Base-by-base conservation (phyloP, 2,888 invertebrate species). In the Taphrorychus bicolor region DNA sequence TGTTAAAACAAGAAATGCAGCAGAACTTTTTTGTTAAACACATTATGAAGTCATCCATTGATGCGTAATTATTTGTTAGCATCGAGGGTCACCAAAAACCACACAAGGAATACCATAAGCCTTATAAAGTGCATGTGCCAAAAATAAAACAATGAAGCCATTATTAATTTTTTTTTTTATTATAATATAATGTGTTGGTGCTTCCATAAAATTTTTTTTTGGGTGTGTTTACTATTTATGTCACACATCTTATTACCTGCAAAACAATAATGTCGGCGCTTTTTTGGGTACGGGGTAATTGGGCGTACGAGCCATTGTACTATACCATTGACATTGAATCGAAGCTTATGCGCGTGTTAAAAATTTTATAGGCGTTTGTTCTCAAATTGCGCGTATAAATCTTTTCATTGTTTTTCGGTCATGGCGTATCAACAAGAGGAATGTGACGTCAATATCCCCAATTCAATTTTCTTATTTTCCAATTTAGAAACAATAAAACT, bases 291-390 rank as follows among this genome's bases (percentile, higher is more conserved):
- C 32, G 3, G 32, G 3, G 9, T 32, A 32, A 32, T 32, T 32
- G 32, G 11, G 32, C 32, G 32, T 32, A 32, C 19, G 24, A 52
- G 48, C 60, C 32, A 52, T 60, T 60, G 23, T 60, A 16, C 24
- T 23, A 49, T 52, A 52, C 22, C 32, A 40, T 41, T 60, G 60
- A 52, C 60, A 60, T 60, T 51, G 60, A 60, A 42, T 32, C 11
- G 32, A 11, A 9, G 9, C 32, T 32, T 32, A 32, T 9, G 32
- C 1, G 32, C 11, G 32, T 32, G 11, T 32, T 11, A 32, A 9
- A n/a, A 19, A 52, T 24, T 18, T 17, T 52, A 23, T 60, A 24
- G 32, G 60, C 23, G 45, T 17, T 45, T 18, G 17, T 59, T 59
- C 49, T 40, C 19, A 60, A 60, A 60, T 60, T 21, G 22, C 48